These are phyloP conservation scores for Empidonax alnorum DNA, from an alignment of 2,113 vertebrate genomes.

Conservation along the genomic window DNA sequence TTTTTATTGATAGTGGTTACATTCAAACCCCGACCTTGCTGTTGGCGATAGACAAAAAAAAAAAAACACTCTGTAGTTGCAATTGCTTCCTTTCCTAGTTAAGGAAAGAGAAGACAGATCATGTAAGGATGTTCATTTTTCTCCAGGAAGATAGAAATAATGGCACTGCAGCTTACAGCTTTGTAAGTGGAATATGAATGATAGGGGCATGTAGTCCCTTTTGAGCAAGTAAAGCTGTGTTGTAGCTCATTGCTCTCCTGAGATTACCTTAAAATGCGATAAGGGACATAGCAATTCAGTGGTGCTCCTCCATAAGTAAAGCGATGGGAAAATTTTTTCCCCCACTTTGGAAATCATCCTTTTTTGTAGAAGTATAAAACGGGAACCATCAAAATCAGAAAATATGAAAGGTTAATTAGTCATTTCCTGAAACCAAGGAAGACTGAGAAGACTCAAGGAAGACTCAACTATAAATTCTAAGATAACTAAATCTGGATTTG, in stretches of 20 bases:
- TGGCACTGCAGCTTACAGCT: neutral
- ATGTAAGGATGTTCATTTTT: conserved; percentile 28
- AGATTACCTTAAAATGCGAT: neutral
- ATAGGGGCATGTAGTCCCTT: neutral
- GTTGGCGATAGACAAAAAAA: neutral
- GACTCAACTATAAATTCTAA: neutral
- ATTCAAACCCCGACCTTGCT: neutral
- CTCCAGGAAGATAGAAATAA: conserved; percentile 24
- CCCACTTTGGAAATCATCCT: neutral
- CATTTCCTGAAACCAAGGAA: neutral
- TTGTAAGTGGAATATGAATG: conserved; percentile 36
- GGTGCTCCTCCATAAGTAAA: neutral
- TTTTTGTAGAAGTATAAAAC: neutral
- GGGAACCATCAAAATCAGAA: neutral
- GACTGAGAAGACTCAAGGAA: too few species aligned
- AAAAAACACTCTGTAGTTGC: neutral
- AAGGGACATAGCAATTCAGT: neutral
- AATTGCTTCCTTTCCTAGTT: neutral
- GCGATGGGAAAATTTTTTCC: neutral
- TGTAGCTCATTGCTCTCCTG: conserved; percentile 1
- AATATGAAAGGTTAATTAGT: neutral
- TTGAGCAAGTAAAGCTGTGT: neutral
- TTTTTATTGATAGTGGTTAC: neutral
- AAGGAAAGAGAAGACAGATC: conserved; percentile 18
- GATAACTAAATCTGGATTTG: conserved; percentile 28